A percentile compares a stretch with the other conserved stretches of the same genome.
Evolutionary conservation across 2,113 vertebrate species (phyloP).

Genomic region (Bambusicola thoracicus): DNA sequence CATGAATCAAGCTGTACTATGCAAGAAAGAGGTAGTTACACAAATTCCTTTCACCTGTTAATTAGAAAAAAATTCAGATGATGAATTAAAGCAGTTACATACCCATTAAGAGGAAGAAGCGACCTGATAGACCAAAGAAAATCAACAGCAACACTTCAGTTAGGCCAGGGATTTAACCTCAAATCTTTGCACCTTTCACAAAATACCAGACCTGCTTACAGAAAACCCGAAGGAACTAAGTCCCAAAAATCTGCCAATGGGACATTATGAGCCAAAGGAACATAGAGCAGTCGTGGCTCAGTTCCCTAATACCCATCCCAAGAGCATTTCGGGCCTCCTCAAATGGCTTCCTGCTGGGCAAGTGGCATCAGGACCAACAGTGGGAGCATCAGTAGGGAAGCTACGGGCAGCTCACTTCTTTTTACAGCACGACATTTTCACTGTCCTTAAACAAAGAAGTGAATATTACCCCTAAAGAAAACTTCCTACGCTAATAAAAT

Average conservation of each 20-base stretch:
- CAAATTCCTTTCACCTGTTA: background rate
- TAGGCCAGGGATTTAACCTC: background rate
- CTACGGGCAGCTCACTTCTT: background rate
- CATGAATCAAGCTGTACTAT: background rate
- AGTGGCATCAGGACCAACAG: background rate
- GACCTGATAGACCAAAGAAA: background rate
- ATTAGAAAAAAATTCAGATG: background rate
- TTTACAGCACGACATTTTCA: background rate
- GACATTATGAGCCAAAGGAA: background rate
- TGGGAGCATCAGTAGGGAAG: background rate
- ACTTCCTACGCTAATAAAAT: background rate
- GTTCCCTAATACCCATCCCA: fast-evolving
- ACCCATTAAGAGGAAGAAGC: background rate
- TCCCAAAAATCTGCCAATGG: background rate
- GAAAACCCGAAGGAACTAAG: background rate
- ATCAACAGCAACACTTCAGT: background rate
- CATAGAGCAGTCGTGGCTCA: fast-evolving
- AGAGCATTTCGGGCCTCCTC: no score
- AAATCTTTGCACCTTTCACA: background rate
- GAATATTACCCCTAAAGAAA: background rate
- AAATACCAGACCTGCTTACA: background rate
- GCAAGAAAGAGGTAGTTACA: slow-evolving; percentile 4
- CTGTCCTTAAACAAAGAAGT: background rate
- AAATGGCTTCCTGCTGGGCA: background rate
- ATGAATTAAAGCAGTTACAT: background rate